phyloP scores from a whole-genome alignment of 2,113 vertebrate genomes.

The Talpa occidentalis region DNA sequence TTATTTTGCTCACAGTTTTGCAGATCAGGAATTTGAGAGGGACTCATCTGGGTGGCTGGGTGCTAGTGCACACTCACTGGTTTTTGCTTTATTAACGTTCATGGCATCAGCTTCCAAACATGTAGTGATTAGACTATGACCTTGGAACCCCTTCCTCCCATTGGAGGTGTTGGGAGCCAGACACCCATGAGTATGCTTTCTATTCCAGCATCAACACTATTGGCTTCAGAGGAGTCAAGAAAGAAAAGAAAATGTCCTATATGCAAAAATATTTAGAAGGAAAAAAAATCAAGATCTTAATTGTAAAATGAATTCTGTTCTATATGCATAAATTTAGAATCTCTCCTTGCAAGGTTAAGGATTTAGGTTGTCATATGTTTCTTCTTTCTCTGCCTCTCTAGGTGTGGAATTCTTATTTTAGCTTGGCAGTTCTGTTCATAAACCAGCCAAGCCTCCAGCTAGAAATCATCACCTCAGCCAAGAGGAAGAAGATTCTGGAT shows the following conservation, averaged over 20 bases:
- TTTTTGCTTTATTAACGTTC: conserved; percentile 57
- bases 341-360: conserved; percentile 44
- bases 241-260: background rate
- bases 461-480: conserved; percentile 92
- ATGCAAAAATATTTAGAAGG: conserved; percentile 43
- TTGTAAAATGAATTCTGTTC: conserved; percentile 6
- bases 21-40: background rate
- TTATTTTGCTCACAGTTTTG: conserved; percentile 17
- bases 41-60: background rate
- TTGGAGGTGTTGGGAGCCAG: background rate
- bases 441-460: conserved; percentile 98
- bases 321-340: conserved; percentile 51
- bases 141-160: background rate
- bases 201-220: conserved; percentile 18
- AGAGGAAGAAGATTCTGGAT: conserved; percentile 96
- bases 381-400: conserved; percentile 80
- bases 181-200: background rate
- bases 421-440: conserved; percentile 97
- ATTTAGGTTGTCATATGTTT: background rate
- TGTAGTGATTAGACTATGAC: conserved; percentile 41
- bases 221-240: conserved; percentile 49
- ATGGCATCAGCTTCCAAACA: conserved; percentile 48
- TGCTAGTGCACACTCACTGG: background rate
- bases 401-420: conserved; percentile 99
- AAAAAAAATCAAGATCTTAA: background rate